Evolutionary conservation across 1,140 invertebrate genomes (phyloP).

Genomic region (Lutraria rhynchaena): DNA sequence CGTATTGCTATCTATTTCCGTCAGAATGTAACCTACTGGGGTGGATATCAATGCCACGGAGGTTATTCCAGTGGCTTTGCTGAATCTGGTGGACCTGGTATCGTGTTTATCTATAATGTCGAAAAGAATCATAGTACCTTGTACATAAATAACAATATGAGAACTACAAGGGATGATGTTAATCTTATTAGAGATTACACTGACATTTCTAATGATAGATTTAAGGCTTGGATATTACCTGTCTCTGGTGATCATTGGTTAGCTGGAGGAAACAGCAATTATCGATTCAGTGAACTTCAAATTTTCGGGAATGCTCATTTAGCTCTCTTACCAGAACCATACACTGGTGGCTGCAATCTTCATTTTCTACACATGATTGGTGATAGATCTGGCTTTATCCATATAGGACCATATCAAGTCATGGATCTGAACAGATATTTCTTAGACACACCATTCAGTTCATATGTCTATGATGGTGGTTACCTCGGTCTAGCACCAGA

Average conservation of each 20-base stretch:
- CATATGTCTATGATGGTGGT: conserved; percentile 71
- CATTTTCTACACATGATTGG: conserved; percentile 76
- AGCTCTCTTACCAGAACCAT: conserved; percentile 66
- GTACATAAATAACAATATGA: conserved; percentile 70
- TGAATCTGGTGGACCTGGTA: conserved; percentile 73
- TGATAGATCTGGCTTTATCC: conserved; percentile 70
- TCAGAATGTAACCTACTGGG: conserved; percentile 72
- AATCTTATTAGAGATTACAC: conserved; percentile 67
- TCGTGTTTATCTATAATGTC: conserved; percentile 71
- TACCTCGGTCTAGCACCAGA: conserved; percentile 74
- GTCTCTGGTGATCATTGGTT: conserved; percentile 65
- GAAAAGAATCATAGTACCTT: conserved; percentile 68
- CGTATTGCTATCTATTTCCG: conserved; percentile 72
- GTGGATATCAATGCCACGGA: conserved; percentile 69
- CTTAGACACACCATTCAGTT: conserved; percentile 74
- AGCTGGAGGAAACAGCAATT: conserved; percentile 65
- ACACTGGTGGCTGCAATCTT: conserved; percentile 62
- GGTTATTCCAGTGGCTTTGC: conserved; percentile 54
- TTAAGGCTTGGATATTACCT: conserved; percentile 76
- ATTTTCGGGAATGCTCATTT: conserved; percentile 75
- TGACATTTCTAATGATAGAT: conserved; percentile 70
- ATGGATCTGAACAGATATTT: conserved; percentile 70
- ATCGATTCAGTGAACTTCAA: conserved; percentile 72
- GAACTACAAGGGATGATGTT: conserved; percentile 55
- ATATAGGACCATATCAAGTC: conserved; percentile 71